Base-by-base conservation (phyloP, 2,888 invertebrate genomes). In the Lochmaea crataegi region DNA sequence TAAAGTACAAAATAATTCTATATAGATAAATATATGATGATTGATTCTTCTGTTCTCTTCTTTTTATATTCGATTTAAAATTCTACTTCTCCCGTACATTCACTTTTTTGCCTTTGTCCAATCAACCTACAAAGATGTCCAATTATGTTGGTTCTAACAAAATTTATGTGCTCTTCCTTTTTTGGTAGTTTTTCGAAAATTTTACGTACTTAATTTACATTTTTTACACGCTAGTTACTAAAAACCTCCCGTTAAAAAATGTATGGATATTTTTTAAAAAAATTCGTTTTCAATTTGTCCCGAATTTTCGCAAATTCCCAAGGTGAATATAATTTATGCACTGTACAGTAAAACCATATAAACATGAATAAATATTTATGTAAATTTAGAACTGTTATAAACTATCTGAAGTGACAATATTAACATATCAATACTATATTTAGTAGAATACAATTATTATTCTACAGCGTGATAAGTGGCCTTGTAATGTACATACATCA, bases 401-500 rank as follows among this genome's bases (percentile, higher is more conserved):
- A 78, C 76, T 79, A 81, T 80, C 76, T 81, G 81, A 83, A 83
- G 32, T 85, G 85, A 86, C 85, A 86, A 85, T 86, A 85, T 85
- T 81, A 81, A 86, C 86, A 86, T 86, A 86, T 86, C 86, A 85
- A 81, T 82, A 80, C 75, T 78, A 80, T 80, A 82, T 78, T 80
- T 71, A 79, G 82, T 82, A 83, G 83, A 80, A 82, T 78, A 72
- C 71, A 65, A 76, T 26, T 58, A 76, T 73, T 70, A 78, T 83
- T 84, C 84, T 85, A 83, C 83, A 81, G 82, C 83, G 84, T 85
- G 84, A 85, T 85, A 85, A 81, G 84, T 83, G 85, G 85, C 85
- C 85, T 86, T 86, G 83, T 78, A 78, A 77, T 76, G 79, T 83
- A 82, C 81, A 82, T 82, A 82, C 81, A 82, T 81, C 81, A 80